Conservation (phyloP, 2,888 invertebrate genomes). For the Drosophila cracens region DNA sequence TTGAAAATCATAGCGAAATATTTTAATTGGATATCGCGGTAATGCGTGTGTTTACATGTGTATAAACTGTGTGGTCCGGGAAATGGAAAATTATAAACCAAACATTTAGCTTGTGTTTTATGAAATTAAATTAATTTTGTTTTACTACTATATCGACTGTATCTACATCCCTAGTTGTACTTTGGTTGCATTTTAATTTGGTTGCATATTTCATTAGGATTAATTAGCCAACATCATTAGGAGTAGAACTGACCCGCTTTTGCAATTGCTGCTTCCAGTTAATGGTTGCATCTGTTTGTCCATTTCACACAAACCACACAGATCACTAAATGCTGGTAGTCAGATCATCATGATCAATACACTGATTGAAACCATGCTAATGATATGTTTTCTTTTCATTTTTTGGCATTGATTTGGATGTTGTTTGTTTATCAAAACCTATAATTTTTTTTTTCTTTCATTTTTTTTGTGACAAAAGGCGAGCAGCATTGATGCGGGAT, state of each 20-base stretch:
- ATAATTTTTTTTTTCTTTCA: slow-evolving; percentile 33
- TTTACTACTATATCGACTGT: background rate
- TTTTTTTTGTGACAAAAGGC: slow-evolving; percentile 46
- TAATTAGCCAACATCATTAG: slow-evolving; percentile 69
- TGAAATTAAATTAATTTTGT: background rate
- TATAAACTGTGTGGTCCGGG: background rate
- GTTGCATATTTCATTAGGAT: slow-evolving; percentile 59
- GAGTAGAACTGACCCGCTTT: slow-evolving; percentile 68
- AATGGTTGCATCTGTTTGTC: slow-evolving; percentile 6
- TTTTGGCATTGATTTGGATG: slow-evolving; percentile 66
- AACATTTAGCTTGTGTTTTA: background rate
- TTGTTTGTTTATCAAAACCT: slow-evolving; percentile 44
- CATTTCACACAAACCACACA: slow-evolving; percentile 27
- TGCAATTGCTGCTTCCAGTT: slow-evolving; percentile 33
- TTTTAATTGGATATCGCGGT: slow-evolving; percentile 69
- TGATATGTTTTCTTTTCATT: slow-evolving; percentile 50
- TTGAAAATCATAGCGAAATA: slow-evolving; percentile 72
- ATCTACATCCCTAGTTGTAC: background rate
- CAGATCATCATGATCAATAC: slow-evolving; percentile 68
- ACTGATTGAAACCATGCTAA: slow-evolving; percentile 77
- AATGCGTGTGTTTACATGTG: slow-evolving; percentile 27
- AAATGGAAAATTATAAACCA: background rate
- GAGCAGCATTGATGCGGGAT: slow-evolving; percentile 70
- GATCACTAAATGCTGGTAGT: slow-evolving; percentile 68
- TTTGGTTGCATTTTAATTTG: slow-evolving; percentile 1